Evolutionary conservation across 53 echinoderm and acorn worm species (phyloP), one percentile per base, ranked within the genome.

Genomic region (Hippasteria phrygiana): DNA sequence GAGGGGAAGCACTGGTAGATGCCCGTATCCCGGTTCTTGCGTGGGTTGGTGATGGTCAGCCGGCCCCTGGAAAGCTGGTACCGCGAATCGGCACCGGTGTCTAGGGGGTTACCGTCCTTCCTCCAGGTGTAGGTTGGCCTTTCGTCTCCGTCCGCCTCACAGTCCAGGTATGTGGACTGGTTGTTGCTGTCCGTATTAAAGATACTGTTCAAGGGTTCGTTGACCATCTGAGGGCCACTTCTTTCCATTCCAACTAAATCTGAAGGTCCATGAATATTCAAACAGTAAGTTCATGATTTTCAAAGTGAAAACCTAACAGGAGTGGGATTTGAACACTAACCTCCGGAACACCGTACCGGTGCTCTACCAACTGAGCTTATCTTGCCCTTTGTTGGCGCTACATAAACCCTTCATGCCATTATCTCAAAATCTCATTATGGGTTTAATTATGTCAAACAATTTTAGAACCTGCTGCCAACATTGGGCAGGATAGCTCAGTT

Each of bases 41-140:
- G 22, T 11, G 93, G 91, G 4, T 77, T 31, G 3, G 59, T 80
- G 64, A 95, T 95, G 51, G 89, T 92, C n/a, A 94, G 70, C 16
- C 89, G 62, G 35, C 92, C 94, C 18, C 40, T 22, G 9, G 73
- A 73, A 43, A 87, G 34, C 46, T 70, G 62, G 75, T 46, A 92
- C n/a, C 90, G 32, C 20, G 36, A 29, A 26, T 87, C 55, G 1
- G 18, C 35, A 12, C 8, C 65, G 14, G 55, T 10, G 78, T 87
- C 72, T 1, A 91, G 16, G 7, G 26, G 14, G 10, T 28, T 2
- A 0, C 75, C 92, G 73, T 92, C 71, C 48, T 80, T 89, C 31
- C 16, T 35, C 94, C 94, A 94, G 13, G 62, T 56, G 74, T 89
- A 84, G 27, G 73, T 51, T 13, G 81, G 92, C 28, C 73, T 43